Percentiles rank a stretch among this genome's conserved stretches.
Conservation (phyloP, 2,888 invertebrate species). For the Craniophora ligustri region DNA sequence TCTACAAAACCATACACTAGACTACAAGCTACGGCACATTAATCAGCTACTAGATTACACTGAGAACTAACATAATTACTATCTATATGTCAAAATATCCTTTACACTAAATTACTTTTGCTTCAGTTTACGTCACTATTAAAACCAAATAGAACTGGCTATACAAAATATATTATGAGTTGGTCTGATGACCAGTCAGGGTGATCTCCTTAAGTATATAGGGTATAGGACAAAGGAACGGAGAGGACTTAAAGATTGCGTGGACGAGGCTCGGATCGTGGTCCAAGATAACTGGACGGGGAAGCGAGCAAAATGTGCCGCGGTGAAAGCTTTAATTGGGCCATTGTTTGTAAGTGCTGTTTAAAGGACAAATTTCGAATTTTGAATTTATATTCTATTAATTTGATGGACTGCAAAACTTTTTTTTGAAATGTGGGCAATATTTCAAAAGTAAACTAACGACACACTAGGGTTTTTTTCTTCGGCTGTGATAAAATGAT, state of each 20-base stretch:
- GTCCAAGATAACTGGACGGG: constrained; percentile 40
- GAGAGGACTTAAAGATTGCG: constrained; percentile 29
- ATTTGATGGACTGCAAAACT: too few species aligned
- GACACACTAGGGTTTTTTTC: too few species aligned
- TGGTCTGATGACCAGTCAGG: constrained; percentile 27
- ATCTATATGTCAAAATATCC: constrained; percentile 19
- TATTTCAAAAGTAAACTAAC: too few species aligned
- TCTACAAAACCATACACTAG: too few species aligned
- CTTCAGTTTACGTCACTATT: constrained; percentile 9
- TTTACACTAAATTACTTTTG: constrained; percentile 6
- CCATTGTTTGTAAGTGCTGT: not conserved
- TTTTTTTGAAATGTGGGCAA: too few species aligned
- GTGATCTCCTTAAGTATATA: constrained; percentile 31
- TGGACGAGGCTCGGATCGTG: constrained; percentile 30
- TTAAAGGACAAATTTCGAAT: not conserved
- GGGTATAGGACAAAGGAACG: constrained; percentile 28
- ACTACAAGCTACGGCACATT: constrained; percentile 1
- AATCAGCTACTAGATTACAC: constrained; percentile 17
- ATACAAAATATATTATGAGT: constrained; percentile 14
- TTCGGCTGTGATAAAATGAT: too few species aligned
- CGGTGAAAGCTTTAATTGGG: constrained; percentile 29
- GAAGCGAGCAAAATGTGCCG: constrained; percentile 58
- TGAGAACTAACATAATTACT: constrained; percentile 8
- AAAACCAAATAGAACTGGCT: not conserved
- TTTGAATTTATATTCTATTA: not conserved